Percentiles rank a stretch among this genome's conserved stretches.
Conservation (phyloP, 2,113 vertebrate genomes). For the Phalacrocorax brasilianus region DNA sequence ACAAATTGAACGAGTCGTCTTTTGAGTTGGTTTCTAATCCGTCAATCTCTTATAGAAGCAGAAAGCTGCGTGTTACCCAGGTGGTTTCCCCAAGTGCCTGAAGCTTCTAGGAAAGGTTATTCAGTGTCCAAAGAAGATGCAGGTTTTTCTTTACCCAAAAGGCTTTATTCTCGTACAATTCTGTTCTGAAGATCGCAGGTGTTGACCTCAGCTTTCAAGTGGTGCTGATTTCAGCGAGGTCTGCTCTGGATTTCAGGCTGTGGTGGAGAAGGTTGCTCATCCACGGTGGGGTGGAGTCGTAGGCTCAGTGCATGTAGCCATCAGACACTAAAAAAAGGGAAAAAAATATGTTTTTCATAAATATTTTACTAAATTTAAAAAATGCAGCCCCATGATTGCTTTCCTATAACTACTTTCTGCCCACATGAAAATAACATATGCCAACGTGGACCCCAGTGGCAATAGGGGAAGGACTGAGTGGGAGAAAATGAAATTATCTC, state of each 20-base stretch:
- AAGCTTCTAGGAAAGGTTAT: neutral
- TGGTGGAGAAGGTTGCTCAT: neutral
- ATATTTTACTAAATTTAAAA: neutral
- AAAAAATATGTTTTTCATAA: neutral
- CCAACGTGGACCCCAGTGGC: neutral
- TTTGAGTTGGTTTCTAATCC: neutral
- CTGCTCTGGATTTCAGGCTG: neutral
- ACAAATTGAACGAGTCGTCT: neutral
- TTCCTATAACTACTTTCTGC: neutral
- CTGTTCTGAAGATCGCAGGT: neutral
- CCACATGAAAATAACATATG: neutral
- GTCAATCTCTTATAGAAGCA: neutral
- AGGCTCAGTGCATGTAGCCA: neutral
- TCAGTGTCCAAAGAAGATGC: neutral
- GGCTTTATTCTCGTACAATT: neutral
- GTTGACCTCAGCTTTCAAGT: neutral
- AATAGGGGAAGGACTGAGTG: neutral
- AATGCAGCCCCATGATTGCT: neutral
- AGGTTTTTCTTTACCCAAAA: neutral
- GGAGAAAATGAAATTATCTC: neutral
- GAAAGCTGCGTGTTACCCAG: neutral
- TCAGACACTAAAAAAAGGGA: neutral
- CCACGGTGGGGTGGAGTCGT: accelerated
- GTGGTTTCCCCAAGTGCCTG: no score
- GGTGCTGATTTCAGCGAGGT: neutral